Conservation (phyloP, 2,797 vertebrate species). For the Malurus splendens region DNA sequence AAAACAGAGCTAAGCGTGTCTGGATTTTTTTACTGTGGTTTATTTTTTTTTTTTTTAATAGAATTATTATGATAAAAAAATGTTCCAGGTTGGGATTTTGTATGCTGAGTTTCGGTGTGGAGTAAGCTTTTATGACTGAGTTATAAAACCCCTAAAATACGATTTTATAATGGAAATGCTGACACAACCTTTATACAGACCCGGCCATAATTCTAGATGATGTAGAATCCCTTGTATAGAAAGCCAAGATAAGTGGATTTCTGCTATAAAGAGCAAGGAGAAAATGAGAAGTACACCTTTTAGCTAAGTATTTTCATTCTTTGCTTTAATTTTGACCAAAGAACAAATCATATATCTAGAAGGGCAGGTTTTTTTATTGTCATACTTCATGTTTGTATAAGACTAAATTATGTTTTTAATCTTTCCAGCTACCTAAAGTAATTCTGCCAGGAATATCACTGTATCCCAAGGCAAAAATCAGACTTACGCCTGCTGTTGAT, state of each 20-base stretch:
- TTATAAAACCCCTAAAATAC: slow-evolving; percentile 59
- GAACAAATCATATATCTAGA: slow-evolving; percentile 5
- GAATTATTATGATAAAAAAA: not conserved
- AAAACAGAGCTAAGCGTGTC: not conserved
- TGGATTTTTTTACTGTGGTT: not conserved
- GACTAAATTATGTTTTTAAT: slow-evolving; percentile 58
- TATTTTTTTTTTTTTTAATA: too few species aligned
- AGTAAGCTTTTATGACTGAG: slow-evolving; percentile 54
- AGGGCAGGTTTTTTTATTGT: not conserved
- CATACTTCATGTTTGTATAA: slow-evolving; percentile 27
- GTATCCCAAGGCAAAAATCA: slow-evolving; percentile 39
- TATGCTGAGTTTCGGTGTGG: slow-evolving; percentile 19
- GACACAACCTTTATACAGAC: slow-evolving; percentile 62
- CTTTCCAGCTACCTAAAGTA: slow-evolving; percentile 29
- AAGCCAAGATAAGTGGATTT: slow-evolving; percentile 37
- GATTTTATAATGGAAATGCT: slow-evolving; percentile 63
- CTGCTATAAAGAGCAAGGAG: not conserved
- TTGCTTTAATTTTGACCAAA: slow-evolving; percentile 30
- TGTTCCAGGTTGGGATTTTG: not conserved
- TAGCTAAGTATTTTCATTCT: slow-evolving; percentile 8
- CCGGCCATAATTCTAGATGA: slow-evolving; percentile 47
- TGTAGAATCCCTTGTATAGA: slow-evolving; percentile 42
- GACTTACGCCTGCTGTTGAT: not conserved
- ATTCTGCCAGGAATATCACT: slow-evolving; percentile 15
- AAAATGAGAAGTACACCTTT: slow-evolving; percentile 13